A percentile compares a stretch with the other conserved stretches of the same genome.
Evolutionary conservation across 2,113 vertebrate genomes (phyloP).

Genomic region (Actinemys pallida): DNA sequence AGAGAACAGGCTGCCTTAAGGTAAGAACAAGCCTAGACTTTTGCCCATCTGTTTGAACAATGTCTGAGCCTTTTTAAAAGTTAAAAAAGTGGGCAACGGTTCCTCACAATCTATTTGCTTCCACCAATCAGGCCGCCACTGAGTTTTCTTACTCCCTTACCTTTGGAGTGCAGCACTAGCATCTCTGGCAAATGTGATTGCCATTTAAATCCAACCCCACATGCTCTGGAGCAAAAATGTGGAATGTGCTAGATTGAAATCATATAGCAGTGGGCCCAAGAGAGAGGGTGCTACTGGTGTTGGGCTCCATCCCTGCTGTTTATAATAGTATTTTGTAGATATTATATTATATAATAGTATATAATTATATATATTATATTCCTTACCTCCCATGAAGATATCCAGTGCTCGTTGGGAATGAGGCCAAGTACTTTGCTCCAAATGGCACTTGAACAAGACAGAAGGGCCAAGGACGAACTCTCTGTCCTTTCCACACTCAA

Average conservation of each 20-base stretch:
- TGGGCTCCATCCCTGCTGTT: neutral
- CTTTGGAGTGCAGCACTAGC: neutral
- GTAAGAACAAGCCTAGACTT: constrained; percentile 33
- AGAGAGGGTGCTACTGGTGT: neutral
- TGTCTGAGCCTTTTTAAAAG: neutral
- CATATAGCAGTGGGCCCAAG: neutral
- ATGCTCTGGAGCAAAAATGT: neutral
- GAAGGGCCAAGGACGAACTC: neutral
- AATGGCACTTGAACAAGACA: neutral
- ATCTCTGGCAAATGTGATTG: neutral
- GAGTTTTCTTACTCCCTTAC: neutral
- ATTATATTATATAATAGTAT: too few species aligned
- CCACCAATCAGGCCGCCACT: neutral
- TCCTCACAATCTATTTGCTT: neutral
- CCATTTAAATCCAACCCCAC: neutral
- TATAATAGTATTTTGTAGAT: neutral
- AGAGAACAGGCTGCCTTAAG: constrained; percentile 10
- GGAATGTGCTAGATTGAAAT: neutral
- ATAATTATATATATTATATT: neutral
- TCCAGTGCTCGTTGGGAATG: neutral
- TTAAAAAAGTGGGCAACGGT: neutral
- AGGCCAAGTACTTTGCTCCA: neutral
- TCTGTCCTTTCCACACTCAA: neutral
- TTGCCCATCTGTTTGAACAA: neutral
- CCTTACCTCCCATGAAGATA: neutral